Base-by-base conservation (phyloP, 2,888 invertebrate species). In the Morpho achilles region DNA sequence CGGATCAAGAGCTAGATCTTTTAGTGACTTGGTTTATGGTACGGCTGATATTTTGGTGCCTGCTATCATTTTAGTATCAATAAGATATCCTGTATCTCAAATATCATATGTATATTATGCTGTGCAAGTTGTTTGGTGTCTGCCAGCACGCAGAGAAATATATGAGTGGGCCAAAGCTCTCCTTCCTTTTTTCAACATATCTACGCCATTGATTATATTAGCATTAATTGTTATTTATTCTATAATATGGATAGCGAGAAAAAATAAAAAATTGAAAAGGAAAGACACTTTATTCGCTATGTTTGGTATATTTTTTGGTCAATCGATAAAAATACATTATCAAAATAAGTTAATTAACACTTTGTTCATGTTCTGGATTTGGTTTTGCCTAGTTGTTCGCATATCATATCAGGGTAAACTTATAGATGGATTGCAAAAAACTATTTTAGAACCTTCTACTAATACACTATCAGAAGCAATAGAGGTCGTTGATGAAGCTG, bases 361-460 rank as follows among this genome's bases (percentile, higher is more conserved):
- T 53, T 64, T 80, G 6, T 79, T 77, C 56, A 58, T 75, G 2
- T 54, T 79, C 10, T 86, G 84, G 85, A 69, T 86, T 63, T 84
- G 82, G 82, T 82, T 75, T 64, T 79, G 79, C 57, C 69, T 82
- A 22, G 62, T 86, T 22, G 66, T 81, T n/a, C 76, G 82, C 22
- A 77, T 80, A n/a, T 75, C 67, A 39, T 84, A 82, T 60, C 80
- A 81, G 68, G 77, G 80, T 6, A 73, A 75, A 22, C 70, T 86
- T 0, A 72, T 84, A 0, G 61, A 79, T 3, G 73, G 71, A 7
- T 64, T 86, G 55, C 78, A 77, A 32, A 75, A 64, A 7, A 60
- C 63, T 43, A 64, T 73, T 43, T 63, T 80, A 32, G 85, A 84
- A 61, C 70, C 73, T 5, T 77, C 70, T 6, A 66, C 80, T 8